Percentiles rank a stretch among this genome's conserved stretches.
Evolutionary conservation across 64 coral and sea anemone species (phyloP).

Genomic region (Montipora foliosa): DNA sequence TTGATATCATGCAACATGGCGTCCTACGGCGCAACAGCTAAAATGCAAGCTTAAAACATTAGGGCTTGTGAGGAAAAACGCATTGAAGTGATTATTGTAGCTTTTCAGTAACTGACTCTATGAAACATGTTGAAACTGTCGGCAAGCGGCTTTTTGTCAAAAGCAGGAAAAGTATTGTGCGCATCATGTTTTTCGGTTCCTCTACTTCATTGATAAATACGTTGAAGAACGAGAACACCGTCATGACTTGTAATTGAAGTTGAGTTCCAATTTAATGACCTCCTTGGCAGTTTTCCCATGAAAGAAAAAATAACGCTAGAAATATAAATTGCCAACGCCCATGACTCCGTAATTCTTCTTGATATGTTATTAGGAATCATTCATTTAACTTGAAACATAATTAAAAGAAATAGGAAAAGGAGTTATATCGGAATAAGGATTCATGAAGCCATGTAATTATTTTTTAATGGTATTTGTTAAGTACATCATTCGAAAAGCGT

Average conservation of each 20-base stretch:
- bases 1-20: not conserved
- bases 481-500: no score
- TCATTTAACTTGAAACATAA: not conserved
- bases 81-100: no score
- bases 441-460: not conserved
- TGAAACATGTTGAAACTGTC: no score
- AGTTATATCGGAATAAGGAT: not conserved
- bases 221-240: not conserved
- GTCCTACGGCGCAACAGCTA: not conserved
- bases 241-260: not conserved
- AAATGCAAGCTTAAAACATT: not conserved
- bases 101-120: no score
- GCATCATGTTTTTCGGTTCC: no score
- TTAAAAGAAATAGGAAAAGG: not conserved
- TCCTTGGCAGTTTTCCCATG: not conserved
- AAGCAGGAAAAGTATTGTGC: no score
- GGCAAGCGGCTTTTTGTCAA: no score
- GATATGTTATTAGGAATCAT: not conserved
- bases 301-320: not conserved
- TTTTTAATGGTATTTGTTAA: not conserved
- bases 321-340: not conserved
- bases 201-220: not conserved
- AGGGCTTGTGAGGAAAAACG: no score
- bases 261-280: not conserved
- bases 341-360: not conserved